Evolutionary conservation across 2,797 vertebrate species (phyloP).

Genomic region (Leuciscus waleckii): DNA sequence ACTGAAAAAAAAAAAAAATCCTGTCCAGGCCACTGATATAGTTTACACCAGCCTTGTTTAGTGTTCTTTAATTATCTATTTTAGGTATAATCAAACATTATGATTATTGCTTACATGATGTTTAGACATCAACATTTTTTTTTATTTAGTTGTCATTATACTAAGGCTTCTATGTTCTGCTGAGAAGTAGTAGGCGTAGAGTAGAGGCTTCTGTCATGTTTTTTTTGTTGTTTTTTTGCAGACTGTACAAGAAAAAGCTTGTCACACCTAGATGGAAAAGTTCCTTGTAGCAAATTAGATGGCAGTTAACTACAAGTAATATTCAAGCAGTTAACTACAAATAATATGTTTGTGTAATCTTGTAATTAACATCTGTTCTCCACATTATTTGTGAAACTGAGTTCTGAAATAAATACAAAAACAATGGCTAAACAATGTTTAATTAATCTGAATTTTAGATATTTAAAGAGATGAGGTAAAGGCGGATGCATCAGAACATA

Average conservation of each 20-base stretch:
- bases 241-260: no score
- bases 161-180: not conserved
- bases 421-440: not conserved
- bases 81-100: not conserved
- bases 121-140: not conserved
- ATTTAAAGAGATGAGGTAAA: not conserved
- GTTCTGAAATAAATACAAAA: not conserved
- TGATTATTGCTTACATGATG: not conserved
- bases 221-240: not conserved
- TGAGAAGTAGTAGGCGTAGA: not conserved
- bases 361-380: not conserved
- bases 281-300: not conserved
- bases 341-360: not conserved
- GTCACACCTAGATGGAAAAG: not conserved
- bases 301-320: no score
- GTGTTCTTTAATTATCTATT: not conserved
- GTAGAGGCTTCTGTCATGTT: not conserved
- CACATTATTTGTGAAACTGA: not conserved
- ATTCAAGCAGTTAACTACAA: no score
- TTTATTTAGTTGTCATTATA: not conserved
- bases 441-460: not conserved
- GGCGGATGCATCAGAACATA: not conserved
- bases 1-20: not conserved
- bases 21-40: not conserved
- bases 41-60: not conserved